Evolutionary conservation across 2,888 invertebrate genomes (phyloP).

Genomic region (Dendrolimus pini): DNA sequence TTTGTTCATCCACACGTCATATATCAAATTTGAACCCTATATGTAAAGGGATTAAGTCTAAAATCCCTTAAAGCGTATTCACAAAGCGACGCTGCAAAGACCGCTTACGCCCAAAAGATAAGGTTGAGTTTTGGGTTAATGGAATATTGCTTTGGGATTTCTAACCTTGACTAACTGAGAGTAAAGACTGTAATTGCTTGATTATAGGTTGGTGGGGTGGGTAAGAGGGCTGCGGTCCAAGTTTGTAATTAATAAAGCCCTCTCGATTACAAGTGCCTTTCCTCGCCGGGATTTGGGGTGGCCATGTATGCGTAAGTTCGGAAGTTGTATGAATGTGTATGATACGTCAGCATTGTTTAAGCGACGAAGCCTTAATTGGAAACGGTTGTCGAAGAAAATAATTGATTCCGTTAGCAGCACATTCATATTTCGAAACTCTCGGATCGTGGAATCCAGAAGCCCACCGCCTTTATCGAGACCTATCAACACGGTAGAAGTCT

Average conservation of each 20-base stretch:
- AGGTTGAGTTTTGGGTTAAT: constrained; percentile 55
- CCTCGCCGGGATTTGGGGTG: constrained; percentile 47
- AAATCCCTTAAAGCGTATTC: constrained; percentile 25
- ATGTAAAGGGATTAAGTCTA: constrained; percentile 27
- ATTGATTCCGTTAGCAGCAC: neutral
- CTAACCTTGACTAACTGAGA: constrained; percentile 49
- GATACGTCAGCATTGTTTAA: constrained; percentile 3
- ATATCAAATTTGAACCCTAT: constrained; percentile 34
- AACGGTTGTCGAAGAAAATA: neutral
- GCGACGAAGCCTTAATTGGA: neutral
- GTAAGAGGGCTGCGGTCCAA: constrained; percentile 61
- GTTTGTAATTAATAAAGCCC: constrained; percentile 76
- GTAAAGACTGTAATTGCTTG: constrained; percentile 52
- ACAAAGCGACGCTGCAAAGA: constrained; percentile 19
- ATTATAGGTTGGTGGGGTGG: constrained; percentile 25
- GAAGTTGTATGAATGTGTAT: constrained; percentile 9
- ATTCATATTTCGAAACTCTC: too few relatives aligned
- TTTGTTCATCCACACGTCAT: constrained; percentile 24
- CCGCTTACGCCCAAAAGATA: constrained; percentile 67
- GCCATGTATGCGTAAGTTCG: constrained; percentile 15
- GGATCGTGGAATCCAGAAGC: too few relatives aligned
- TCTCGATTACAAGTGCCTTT: constrained; percentile 75
- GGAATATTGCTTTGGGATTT: constrained; percentile 41
- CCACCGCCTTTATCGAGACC: too few relatives aligned
- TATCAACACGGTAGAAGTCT: too few relatives aligned